Evolutionary conservation across 2,797 vertebrate genomes (phyloP), one percentile per base, ranked within the genome.

Genomic region (Sebastes variabilis): DNA sequence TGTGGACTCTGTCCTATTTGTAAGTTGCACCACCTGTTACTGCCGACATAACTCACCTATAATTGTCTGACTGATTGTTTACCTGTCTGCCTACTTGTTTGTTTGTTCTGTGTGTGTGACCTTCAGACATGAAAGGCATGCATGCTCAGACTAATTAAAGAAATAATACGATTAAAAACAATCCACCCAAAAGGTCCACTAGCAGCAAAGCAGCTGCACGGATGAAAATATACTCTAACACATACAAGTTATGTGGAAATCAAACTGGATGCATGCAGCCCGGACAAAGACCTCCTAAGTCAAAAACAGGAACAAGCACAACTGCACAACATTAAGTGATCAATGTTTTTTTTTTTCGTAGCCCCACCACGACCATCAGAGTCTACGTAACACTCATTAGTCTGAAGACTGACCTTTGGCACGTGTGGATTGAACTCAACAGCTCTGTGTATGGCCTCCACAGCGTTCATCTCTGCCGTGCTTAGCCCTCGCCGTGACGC

Each of bases 401-500:
- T 34, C 10, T 60, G 24, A 66, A 34, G 8, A 86, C 96, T 94
- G 87, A 99, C 99, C 97, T 99, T 99, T 95, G 99, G 99, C 95
- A 99, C 99, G 58, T 99, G 99, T 92, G 99, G 99, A 94, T 99
- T 99, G 94, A 99, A 99, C 94, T 99, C 99, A 86, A 99, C 99
- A 69, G 99, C 98, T 96, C 99, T 98, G 95, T 99, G 99, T 95
- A 99, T 99, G 90, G 99, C 99, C 96, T 99, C 98, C 91, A 99
- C 98, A 70, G 99, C 98, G 78, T 97, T 99, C 95, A 99, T 99
- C 95, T 99, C 99, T 91, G 99, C 97, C 92, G 98, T 98, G 90
- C 97, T 99, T n/a, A 99, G 96, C 46, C 99, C 98, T 96, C 98
- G 96, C 91, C 97, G 96, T 58, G 97, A 99, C 1, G 98, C 98